Base-by-base conservation (phyloP, 2,888 invertebrate species). In the Bugulina stolonifera region DNA sequence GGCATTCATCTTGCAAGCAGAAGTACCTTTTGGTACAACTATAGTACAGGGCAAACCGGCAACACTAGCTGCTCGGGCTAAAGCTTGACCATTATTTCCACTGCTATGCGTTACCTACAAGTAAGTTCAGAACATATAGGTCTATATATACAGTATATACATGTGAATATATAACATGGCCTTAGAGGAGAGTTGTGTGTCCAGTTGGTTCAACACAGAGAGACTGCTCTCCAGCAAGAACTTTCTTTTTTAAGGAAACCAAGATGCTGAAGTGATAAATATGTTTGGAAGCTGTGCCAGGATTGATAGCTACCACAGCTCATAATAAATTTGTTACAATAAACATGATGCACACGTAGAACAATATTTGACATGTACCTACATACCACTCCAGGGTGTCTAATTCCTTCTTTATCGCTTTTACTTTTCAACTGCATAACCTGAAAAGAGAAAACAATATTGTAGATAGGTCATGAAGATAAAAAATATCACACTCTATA, bases 81-180 rank as follows among this genome's bases (percentile, higher is more conserved):
- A 76, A 0, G 84, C 87, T 75, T 85, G 85, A 0, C 86, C 87
- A 79, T 87, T 86, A 76, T 87, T 87, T 23, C 87, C 87, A 74
- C 85, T 86, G 74, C 86, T 86, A 76, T 86, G 86, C 0, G 86
- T 86, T 1, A 85, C 82, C 81, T 81, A 18, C 18, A 43, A 43
- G 18, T 43, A 43, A 18, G 43, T 18, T 10, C 43, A 43, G 43
- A n/a, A n/a, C n/a, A n/a, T n/a, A n/a, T n/a, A n/a, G n/a, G n/a
- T n/a, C n/a, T n/a, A n/a, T n/a, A n/a, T n/a, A n/a, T n/a, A n/a
- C n/a, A n/a, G n/a, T n/a, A n/a, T n/a, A n/a, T n/a, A n/a, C n/a
- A n/a, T n/a, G n/a, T n/a, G n/a, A n/a, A n/a, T n/a, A n/a, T n/a
- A n/a, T n/a, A n/a, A n/a, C n/a, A n/a, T n/a, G n/a, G n/a, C n/a